These are phyloP conservation scores for Hemibagrus guttatus DNA, from an alignment of 2,797 vertebrate species.

Conservation along the genomic window DNA sequence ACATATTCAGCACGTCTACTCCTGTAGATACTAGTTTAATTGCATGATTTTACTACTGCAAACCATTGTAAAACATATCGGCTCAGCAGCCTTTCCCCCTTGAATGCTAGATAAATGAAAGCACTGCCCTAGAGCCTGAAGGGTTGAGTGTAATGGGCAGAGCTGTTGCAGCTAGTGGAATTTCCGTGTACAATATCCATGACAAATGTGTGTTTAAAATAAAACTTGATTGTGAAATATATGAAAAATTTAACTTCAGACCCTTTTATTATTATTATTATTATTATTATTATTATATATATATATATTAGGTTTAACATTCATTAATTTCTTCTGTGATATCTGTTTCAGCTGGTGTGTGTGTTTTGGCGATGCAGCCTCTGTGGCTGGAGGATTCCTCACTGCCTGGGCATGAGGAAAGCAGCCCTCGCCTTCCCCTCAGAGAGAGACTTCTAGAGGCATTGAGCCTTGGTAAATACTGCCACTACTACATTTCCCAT, in stretches of 20 bases:
- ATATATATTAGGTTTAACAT: too few species aligned
- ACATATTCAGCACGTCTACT: not conserved
- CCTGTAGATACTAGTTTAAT: not conserved
- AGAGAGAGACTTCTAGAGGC: conserved; percentile 43
- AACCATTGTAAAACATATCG: too few species aligned
- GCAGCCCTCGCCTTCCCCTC: conserved; percentile 58
- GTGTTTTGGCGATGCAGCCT: conserved; percentile 60
- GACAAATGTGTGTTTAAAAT: not conserved
- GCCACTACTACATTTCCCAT: conserved; percentile 63
- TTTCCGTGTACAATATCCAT: not conserved
- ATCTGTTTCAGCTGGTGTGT: conserved; percentile 29
- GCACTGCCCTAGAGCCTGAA: not conserved
- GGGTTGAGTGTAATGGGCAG: not conserved
- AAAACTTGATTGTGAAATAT: not conserved
- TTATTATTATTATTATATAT: too few species aligned
- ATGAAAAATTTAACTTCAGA: not conserved
- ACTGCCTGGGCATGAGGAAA: conserved; percentile 56
- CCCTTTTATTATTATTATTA: too few species aligned
- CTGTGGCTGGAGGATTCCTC: conserved; percentile 60
- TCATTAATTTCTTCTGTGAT: not conserved
- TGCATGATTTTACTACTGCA: too few species aligned
- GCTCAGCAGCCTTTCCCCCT: too few species aligned
- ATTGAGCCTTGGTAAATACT: conserved; percentile 59
- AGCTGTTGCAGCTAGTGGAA: not conserved
- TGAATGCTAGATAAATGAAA: not conserved